phyloP scores from a whole-genome alignment of 2,888 invertebrate species.

The Drosophila robusta region DNA sequence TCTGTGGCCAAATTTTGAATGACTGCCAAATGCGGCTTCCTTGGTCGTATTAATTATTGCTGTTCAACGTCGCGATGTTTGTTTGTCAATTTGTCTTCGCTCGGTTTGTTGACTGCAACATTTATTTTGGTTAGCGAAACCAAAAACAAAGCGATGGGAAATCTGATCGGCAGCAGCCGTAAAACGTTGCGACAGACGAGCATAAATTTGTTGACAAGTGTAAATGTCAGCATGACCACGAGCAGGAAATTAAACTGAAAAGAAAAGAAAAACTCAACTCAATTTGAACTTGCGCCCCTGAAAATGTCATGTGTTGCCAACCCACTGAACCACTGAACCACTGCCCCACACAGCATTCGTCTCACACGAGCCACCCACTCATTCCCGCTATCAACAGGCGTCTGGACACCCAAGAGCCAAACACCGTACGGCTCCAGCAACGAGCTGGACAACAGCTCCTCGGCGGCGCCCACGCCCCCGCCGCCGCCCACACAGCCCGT shows the following conservation, averaged over 20 bases:
- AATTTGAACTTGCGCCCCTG: conserved; percentile 63
- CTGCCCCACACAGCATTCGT: conserved; percentile 7
- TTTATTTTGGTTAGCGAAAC: conserved; percentile 50
- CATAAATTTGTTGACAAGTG: conserved; percentile 76
- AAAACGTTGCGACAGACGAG: conserved; percentile 26
- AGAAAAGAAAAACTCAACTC: conserved; percentile 38
- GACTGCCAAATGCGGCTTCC: conserved; percentile 82
- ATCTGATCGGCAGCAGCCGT: conserved; percentile 8
- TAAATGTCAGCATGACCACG: conserved; percentile 47
- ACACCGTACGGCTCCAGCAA: conserved; percentile 81
- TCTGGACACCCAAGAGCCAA: conserved; percentile 83
- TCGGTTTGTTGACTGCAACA: conserved; percentile 75
- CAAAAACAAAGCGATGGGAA: conserved; percentile 14
- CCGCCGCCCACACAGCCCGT: conserved; percentile 89
- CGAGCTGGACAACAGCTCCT: conserved; percentile 78
- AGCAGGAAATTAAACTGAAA: background rate
- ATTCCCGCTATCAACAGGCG: conserved; percentile 71
- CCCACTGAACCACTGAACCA: conserved; percentile 12
- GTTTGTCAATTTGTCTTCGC: conserved; percentile 80
- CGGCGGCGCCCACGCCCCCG: conserved; percentile 84
- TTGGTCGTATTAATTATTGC: conserved; percentile 81
- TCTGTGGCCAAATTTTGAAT: conserved; percentile 74
- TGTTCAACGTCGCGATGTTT: conserved; percentile 79
- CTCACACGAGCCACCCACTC: conserved; percentile 24
- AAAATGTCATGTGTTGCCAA: conserved; percentile 68